Conservation (phyloP, 2,888 invertebrate genomes). For the Luperina nickerlii region DNA sequence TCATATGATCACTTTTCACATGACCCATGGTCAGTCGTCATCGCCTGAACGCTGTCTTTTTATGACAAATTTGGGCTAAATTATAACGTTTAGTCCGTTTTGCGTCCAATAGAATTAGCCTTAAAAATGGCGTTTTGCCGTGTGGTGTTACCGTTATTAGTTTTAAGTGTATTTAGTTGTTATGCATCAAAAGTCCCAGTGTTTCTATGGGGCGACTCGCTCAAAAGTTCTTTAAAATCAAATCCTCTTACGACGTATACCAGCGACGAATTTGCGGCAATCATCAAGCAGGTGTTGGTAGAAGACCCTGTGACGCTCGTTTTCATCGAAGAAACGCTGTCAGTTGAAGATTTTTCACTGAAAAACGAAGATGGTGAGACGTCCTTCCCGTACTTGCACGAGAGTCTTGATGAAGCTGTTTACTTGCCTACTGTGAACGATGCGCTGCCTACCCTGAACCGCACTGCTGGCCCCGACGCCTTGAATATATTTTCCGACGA, state of each 20-base stretch:
- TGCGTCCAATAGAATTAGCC: slow-evolving; percentile 80
- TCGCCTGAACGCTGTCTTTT: slow-evolving; percentile 83
- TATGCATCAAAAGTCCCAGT: slow-evolving; percentile 89
- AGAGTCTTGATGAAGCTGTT: slow-evolving; percentile 77
- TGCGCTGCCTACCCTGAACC: slow-evolving; percentile 89
- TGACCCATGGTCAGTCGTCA: slow-evolving; percentile 85
- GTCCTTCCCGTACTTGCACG: slow-evolving; percentile 81
- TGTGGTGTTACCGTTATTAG: slow-evolving; percentile 83
- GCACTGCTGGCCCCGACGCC: slow-evolving; percentile 83
- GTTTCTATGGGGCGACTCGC: slow-evolving; percentile 89
- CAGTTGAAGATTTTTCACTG: slow-evolving; percentile 90
- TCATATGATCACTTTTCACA: slow-evolving; percentile 90
- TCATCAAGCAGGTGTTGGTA: slow-evolving; percentile 80
- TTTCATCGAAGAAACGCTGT: slow-evolving; percentile 89
- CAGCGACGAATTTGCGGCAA: slow-evolving; percentile 77
- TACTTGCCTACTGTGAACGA: slow-evolving; percentile 92
- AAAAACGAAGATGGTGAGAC: slow-evolving; percentile 84
- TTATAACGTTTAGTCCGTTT: slow-evolving; percentile 79
- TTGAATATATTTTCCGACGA: slow-evolving; percentile 81
- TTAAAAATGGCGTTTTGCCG: slow-evolving; percentile 87
- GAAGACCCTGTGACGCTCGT: slow-evolving; percentile 84
- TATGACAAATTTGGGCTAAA: slow-evolving; percentile 81
- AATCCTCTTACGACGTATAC: slow-evolving; percentile 80
- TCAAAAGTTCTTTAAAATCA: slow-evolving; percentile 70
- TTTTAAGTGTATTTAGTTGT: slow-evolving; percentile 81